Conservation (phyloP, 37 sponge, comb jelly and placozoan genomes). For the Haliclona indistincta region DNA sequence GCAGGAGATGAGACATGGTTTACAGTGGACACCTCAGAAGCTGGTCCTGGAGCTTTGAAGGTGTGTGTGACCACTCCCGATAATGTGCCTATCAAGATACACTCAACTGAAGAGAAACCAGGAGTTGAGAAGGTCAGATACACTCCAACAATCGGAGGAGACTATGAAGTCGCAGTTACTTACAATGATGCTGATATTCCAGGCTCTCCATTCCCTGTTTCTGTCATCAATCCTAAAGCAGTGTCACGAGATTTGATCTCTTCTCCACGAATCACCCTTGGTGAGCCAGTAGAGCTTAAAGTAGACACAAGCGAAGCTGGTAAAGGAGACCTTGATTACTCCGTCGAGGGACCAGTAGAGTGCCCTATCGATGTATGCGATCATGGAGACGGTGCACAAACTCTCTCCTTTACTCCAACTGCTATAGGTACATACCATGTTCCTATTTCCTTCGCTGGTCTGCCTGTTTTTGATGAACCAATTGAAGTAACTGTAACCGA, state of each 20-base stretch:
- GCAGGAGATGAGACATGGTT: slow-evolving; percentile 61
- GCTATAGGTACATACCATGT: slow-evolving; percentile 48
- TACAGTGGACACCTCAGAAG: not conserved
- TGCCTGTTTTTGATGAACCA: slow-evolving; percentile 66
- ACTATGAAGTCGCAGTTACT: slow-evolving; percentile 42
- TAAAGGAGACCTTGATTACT: slow-evolving; percentile 47
- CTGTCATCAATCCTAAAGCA: slow-evolving; percentile 48
- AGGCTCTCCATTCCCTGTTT: slow-evolving; percentile 51
- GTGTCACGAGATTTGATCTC: no score
- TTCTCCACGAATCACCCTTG: no score
- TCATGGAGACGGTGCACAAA: slow-evolving; percentile 42
- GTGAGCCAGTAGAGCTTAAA: slow-evolving; percentile 31
- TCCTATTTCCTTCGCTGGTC: slow-evolving; percentile 31
- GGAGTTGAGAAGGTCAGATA: slow-evolving; percentile 30
- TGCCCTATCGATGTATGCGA: slow-evolving; percentile 3
- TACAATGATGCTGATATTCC: slow-evolving; percentile 64
- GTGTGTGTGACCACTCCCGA: slow-evolving; percentile 59
- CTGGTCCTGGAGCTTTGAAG: slow-evolving; percentile 17
- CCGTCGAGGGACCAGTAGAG: slow-evolving; percentile 44
- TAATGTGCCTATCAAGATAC: no score
- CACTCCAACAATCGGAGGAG: slow-evolving; percentile 37
- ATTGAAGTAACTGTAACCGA: slow-evolving; percentile 58
- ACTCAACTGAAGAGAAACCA: not conserved
- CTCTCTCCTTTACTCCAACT: slow-evolving; percentile 27
- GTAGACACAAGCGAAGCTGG: slow-evolving; percentile 67